phyloP scores from a whole-genome alignment of 1,140 invertebrate genomes.

The Trinorchestia longiramus region DNA sequence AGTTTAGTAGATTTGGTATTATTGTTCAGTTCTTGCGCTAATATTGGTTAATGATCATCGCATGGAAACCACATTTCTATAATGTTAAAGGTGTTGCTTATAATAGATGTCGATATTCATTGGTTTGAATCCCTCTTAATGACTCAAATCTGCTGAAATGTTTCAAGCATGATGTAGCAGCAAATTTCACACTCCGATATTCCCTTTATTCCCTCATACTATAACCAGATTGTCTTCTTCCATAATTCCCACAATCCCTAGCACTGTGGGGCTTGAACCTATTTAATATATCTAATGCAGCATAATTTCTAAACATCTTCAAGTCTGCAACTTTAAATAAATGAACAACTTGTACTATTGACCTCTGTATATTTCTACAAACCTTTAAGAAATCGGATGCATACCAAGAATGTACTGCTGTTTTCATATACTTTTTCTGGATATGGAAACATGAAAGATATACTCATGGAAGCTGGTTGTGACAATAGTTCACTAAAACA shows the following conservation, averaged over 20 bases:
- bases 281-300: neutral
- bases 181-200: neutral
- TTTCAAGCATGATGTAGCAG: neutral
- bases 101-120: neutral
- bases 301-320: neutral
- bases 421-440: neutral
- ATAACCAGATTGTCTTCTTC: neutral
- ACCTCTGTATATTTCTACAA: neutral
- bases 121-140: neutral
- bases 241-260: neutral
- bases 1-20: neutral
- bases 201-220: neutral
- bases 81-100: neutral
- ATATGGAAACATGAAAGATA: too few species aligned
- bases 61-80: neutral
- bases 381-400: neutral
- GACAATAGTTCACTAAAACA: too few species aligned
- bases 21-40: neutral
- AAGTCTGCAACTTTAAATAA: neutral
- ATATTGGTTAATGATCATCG: neutral
- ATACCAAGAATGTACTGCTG: neutral
- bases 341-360: neutral
- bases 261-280: neutral
- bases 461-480: too few species aligned
- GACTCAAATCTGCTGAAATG: neutral